A percentile compares a stretch with the other conserved stretches of the same genome.
Conservation (phyloP, 1,140 invertebrate species). For the Drosophila baimaii region DNA sequence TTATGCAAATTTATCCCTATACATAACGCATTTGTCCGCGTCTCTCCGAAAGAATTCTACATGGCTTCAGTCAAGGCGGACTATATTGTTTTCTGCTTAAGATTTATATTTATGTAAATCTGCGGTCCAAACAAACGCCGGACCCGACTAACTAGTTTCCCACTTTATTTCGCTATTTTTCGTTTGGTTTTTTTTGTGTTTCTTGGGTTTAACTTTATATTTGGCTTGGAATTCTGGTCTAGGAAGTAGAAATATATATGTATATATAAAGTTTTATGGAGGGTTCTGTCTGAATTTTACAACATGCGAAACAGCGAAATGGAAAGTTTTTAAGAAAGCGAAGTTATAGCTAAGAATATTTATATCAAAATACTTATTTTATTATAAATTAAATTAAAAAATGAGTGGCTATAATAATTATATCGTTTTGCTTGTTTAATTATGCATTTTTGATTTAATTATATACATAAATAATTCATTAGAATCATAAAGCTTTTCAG, state of each 20-base stretch:
- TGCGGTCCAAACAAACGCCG: conserved; percentile 31
- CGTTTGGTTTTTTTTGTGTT: not conserved
- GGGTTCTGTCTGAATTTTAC: conserved; percentile 5
- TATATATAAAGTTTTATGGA: not conserved
- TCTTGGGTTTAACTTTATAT: conserved; percentile 7
- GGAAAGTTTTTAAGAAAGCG: conserved; percentile 26
- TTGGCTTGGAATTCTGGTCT: conserved; percentile 21
- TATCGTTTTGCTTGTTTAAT: not conserved
- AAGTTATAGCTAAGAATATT: not conserved
- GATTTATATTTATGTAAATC: conserved; percentile 62
- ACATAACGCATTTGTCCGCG: conserved; percentile 52
- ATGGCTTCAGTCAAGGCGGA: conserved; percentile 60
- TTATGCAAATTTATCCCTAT: conserved; percentile 79
- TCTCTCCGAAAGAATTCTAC: conserved; percentile 33
- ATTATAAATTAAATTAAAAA: not conserved
- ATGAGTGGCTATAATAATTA: not conserved
- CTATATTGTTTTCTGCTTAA: conserved; percentile 53
- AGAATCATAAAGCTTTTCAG: not conserved
- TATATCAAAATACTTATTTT: no score
- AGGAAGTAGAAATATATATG: conserved; percentile 25
- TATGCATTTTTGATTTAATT: not conserved
- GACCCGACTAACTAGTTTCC: conserved; percentile 54
- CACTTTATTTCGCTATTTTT: conserved; percentile 24
- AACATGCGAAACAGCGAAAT: conserved; percentile 11
- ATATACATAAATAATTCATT: conserved; percentile 1